These are phyloP conservation scores for Pluvianellus socialis DNA, from an alignment of 2,113 vertebrate genomes.

Conservation along the genomic window DNA sequence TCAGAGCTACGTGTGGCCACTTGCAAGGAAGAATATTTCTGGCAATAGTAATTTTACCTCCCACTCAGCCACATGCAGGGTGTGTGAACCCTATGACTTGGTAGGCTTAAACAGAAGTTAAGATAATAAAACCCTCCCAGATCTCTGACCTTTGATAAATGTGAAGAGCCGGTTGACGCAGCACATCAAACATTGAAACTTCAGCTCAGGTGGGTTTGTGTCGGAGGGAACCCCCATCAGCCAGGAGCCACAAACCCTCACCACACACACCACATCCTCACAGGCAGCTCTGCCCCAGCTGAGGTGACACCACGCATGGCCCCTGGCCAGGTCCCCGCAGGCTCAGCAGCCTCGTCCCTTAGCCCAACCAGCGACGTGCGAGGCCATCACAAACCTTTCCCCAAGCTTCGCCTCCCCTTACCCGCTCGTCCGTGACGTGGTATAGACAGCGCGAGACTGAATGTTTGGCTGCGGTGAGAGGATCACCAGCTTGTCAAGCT, in stretches of 20 bases:
- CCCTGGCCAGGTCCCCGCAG: not conserved
- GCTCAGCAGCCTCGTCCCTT: not conserved
- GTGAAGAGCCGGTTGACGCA: not conserved
- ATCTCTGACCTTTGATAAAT: not conserved
- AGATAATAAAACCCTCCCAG: not conserved
- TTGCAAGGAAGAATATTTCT: not conserved
- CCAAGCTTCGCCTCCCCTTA: not conserved
- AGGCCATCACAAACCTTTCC: not conserved
- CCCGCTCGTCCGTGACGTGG: not conserved
- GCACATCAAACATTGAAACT: not conserved
- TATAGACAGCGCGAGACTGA: not conserved
- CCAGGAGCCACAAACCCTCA: not conserved
- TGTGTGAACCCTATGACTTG: not conserved
- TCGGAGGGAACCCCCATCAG: not conserved
- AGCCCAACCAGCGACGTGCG: accelerated
- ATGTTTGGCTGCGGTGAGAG: not conserved
- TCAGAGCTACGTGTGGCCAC: not conserved
- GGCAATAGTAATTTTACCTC: not conserved
- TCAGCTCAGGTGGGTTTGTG: not conserved
- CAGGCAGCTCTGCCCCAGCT: not conserved
- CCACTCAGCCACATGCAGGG: not conserved
- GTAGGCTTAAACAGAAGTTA: not conserved
- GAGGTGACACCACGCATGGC: not conserved
- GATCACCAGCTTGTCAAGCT: constrained; percentile 16
- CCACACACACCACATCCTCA: not conserved